phyloP scores from a whole-genome alignment of 2,797 vertebrate species.

The Xyrichtys novacula region DNA sequence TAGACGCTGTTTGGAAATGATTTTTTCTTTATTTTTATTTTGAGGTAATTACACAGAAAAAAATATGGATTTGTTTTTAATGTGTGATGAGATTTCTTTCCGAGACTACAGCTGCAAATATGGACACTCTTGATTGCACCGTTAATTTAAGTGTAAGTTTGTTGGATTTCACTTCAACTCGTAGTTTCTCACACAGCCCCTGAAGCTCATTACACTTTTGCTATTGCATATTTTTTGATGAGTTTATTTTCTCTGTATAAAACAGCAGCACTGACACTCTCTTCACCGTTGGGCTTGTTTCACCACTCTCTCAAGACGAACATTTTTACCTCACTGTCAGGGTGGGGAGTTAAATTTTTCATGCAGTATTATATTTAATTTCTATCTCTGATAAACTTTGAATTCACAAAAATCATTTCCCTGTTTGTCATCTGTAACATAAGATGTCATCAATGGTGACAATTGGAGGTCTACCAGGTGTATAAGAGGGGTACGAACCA shows the following conservation, averaged over 20 bases:
- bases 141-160: constrained; percentile 40
- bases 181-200: constrained; percentile 29
- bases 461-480: too few relatives aligned
- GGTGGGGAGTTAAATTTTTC: too few relatives aligned
- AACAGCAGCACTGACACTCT: constrained; percentile 22
- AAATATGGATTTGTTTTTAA: constrained; percentile 48
- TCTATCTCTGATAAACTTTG: too few relatives aligned
- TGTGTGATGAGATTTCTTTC: constrained; percentile 42
- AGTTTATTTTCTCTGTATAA: constrained; percentile 63
- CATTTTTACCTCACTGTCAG: too few relatives aligned
- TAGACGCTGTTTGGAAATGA: constrained; percentile 29
- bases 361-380: too few relatives aligned
- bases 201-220: constrained; percentile 35
- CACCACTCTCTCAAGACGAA: constrained; percentile 11
- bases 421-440: too few relatives aligned
- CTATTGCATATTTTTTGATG: constrained; percentile 62
- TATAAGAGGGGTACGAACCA: too few relatives aligned
- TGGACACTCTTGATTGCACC: constrained; percentile 25
- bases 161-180: constrained; percentile 50
- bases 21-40: constrained; percentile 33
- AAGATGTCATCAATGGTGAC: too few relatives aligned
- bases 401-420: too few relatives aligned
- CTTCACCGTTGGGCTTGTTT: constrained; percentile 23
- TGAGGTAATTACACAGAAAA: constrained; percentile 41
- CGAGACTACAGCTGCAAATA: constrained; percentile 17